Base-by-base conservation (phyloP, 1,140 invertebrate species). In the Euura saliciscinereae region DNA sequence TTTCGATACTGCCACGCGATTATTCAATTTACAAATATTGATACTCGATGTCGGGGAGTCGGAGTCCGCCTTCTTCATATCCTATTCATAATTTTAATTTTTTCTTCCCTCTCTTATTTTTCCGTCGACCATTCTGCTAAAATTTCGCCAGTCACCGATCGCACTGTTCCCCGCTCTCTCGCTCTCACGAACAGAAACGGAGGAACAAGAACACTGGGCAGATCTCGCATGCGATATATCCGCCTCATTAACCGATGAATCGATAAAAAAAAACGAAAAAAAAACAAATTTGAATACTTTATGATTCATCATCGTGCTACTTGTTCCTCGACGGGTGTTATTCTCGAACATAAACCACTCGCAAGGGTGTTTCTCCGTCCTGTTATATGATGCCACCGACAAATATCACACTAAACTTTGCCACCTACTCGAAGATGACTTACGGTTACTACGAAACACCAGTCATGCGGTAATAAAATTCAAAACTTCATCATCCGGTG, bases 231-330 rank as follows among this genome's bases (percentile, higher is more conserved):
- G 51, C 51, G 51, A 59, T 8, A 59, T 59, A 59, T n/a, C 51
- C 51, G 13, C 51, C 51, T 59, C 51, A 59, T 59, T 59, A 59
- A 59, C 51, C 51, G 51, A 59, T 59, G 51, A 59, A 59, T 59
- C 51, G 51, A 59, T 59, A 59, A 59, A 59, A 59, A 59, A 28
- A 28, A 28, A 28, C 28, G 28, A 28, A 28, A 28, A 28, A 28
- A 28, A 28, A 28, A 28, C 28, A 28, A 28, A 59, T 59, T 59
- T 59, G 8, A 59, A 59, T 59, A 59, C 3, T 59, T 59, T 59
- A 59, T 59, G 51, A 11, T 59, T 59, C 51, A 59, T 59, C 51
- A 59, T 59, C 51, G 51, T n/a, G 51, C 51, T 59, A 59, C 51
- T 59, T 59, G 51, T 8, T 59, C 13, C 51, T 6, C 51, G 51